Base-by-base conservation (phyloP, 1,140 invertebrate species). In the Oedothorax gibbosus region DNA sequence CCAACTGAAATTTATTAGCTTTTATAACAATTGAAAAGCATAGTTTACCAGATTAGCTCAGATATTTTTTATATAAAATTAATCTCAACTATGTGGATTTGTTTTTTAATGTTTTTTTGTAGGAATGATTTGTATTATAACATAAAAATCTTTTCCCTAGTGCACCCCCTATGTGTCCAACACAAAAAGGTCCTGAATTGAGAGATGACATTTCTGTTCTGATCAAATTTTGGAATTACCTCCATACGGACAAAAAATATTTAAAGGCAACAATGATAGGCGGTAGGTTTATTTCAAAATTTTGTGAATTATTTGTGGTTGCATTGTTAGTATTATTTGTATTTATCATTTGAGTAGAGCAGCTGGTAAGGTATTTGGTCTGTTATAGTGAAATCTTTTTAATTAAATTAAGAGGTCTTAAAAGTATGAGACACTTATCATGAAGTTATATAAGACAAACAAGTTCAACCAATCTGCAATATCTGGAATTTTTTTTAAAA, bases 221-320 rank as follows among this genome's bases (percentile, higher is more conserved):
- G n/a, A 93, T 98, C 35, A 94, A 95, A 86, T 99, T 99, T 90
- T 99, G 98, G 97, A 95, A 98, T 89, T 93, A 94, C 12, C 94
- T 99, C 93, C 96, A 98, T 90, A 95, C 96, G 8, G 98, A 99
- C 89, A 98, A 98, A 90, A 99, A 99, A 90, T 98, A 99, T 90
- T 91, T 99, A 79, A 95, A 95, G 90, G 94, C 93, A 21, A 94
- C 93, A 86, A 93, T 93, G 88, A 93, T 94, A 50, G 92, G 92
- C 64, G 92, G 92, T 92, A 87, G 88, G 86, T 50, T 15, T 68
- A 18, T 53, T 50, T 66, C 35, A 35, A 35, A 35, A 8, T 35
- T 49, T 21, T 62, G 15, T 7, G 15, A 65, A 10, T 65, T n/a
- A n/a, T 20, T 15, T 20, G 15, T 65, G 15, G 0, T 65, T 65